A percentile compares a stretch with the other conserved stretches of the same genome.
Evolutionary conservation across 2,797 vertebrate species (phyloP).

Genomic region (Tangara arthus): DNA sequence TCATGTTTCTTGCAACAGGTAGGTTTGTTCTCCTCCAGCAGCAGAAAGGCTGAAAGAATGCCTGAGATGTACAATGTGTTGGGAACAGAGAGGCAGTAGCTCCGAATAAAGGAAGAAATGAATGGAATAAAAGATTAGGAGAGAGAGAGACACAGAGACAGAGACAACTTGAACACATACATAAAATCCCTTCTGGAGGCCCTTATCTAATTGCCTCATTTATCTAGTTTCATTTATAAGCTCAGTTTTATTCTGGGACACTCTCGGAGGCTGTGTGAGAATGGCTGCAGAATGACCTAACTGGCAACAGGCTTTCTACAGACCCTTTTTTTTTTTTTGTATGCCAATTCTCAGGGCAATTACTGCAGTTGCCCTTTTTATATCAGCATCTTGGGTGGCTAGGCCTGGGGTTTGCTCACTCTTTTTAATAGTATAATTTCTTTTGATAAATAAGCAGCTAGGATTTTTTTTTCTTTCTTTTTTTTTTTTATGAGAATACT

Average conservation of each 20-base stretch:
- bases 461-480: neutral
- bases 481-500: neutral
- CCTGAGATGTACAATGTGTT: conserved; percentile 24
- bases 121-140: conserved; percentile 57
- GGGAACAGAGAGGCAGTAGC: conserved; percentile 50
- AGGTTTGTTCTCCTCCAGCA: conserved; percentile 17
- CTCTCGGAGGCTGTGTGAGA: conserved; percentile 44
- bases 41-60: conserved; percentile 12
- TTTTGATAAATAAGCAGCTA: conserved; percentile 58
- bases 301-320: conserved; percentile 60
- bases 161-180: conserved; percentile 48
- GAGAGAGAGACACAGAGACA: conserved; percentile 33
- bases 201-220: conserved; percentile 63
- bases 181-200: conserved; percentile 55
- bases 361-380: conserved; percentile 57
- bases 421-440: conserved; percentile 59
- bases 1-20: neutral
- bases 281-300: conserved; percentile 62
- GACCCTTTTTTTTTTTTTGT: neutral
- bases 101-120: conserved; percentile 52
- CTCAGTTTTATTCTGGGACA: conserved; percentile 64
- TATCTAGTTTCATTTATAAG: conserved; percentile 67
- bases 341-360: conserved; percentile 63
- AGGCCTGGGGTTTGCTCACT: conserved; percentile 34
- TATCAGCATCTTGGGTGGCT: conserved; percentile 60